These are phyloP conservation scores for Pheosia gnoma DNA, from an alignment of 2,888 invertebrate genomes.

Conservation along the genomic window DNA sequence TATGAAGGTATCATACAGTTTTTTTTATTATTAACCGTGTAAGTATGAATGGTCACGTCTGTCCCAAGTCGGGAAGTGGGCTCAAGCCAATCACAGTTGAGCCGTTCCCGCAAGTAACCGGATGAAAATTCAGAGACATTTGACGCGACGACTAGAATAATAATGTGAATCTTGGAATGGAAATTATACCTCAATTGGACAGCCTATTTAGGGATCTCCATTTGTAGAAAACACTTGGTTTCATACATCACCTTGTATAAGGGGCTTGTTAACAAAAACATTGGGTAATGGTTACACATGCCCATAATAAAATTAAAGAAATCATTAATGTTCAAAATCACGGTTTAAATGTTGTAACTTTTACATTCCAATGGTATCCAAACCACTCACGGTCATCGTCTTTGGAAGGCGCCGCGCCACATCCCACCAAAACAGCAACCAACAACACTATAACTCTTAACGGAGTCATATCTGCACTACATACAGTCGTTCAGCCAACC, in stretches of 20 bases:
- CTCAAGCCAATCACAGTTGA: conserved; percentile 30
- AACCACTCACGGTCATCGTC: conserved; percentile 65
- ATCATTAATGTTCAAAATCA: no score
- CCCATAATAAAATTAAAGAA: no score
- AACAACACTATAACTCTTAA: conserved; percentile 53
- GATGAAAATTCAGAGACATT: conserved; percentile 27
- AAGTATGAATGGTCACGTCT: conserved; percentile 21
- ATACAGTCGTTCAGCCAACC: conserved; percentile 58
- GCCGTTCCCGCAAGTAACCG: conserved; percentile 16
- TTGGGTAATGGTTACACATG: no score
- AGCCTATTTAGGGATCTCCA: no score
- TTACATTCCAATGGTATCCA: not conserved
- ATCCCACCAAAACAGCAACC: conserved; percentile 47
- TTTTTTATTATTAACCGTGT: conserved; percentile 13
- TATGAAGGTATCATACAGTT: no score
- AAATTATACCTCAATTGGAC: no score
- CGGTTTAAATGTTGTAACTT: not conserved
- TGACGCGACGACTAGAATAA: conserved; percentile 29
- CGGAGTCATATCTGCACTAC: conserved; percentile 63
- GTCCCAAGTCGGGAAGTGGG: conserved; percentile 18
- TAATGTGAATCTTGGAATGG: conserved; percentile 19
- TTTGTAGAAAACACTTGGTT: no score
- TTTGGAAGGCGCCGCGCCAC: conserved; percentile 55
- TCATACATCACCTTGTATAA: no score
- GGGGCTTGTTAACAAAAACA: no score